A percentile compares a stretch with the other conserved stretches of the same genome.
Evolutionary conservation across 2,888 invertebrate species (phyloP).

Genomic region (Andrena trimmerana): DNA sequence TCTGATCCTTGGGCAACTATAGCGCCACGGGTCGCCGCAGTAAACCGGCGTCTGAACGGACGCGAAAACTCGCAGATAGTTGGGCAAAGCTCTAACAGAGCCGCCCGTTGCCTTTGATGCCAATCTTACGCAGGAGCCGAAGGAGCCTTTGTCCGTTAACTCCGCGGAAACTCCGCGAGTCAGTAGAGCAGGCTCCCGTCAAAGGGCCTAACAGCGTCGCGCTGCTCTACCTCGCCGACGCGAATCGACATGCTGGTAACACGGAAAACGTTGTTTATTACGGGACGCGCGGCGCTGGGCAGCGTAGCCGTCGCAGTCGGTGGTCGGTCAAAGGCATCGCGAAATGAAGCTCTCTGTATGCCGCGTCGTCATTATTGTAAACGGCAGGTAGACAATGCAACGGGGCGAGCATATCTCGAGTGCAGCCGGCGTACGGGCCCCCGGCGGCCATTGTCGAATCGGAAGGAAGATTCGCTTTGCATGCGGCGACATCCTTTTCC

Average conservation of each 20-base stretch:
- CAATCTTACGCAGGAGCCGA: neutral
- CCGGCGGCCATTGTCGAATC: slow-evolving; percentile 70
- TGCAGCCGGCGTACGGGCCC: slow-evolving; percentile 65
- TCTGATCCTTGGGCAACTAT: no score
- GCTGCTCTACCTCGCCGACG: neutral
- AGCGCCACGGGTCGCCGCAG: no score
- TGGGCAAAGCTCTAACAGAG: neutral
- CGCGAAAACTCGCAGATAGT: no score
- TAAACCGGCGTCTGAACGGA: no score
- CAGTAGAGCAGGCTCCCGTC: neutral
- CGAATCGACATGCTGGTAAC: slow-evolving; percentile 28
- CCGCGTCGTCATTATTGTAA: slow-evolving; percentile 75
- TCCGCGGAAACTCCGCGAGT: neutral
- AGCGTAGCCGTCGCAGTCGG: slow-evolving; percentile 49
- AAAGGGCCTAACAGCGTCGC: neutral
- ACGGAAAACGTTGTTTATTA: slow-evolving; percentile 41
- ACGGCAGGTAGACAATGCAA: slow-evolving; percentile 74
- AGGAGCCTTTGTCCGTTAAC: neutral
- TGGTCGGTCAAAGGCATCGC: slow-evolving; percentile 74
- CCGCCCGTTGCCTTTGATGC: neutral
- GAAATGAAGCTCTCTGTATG: slow-evolving; percentile 77
- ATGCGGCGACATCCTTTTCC: slow-evolving; percentile 75
- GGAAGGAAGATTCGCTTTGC: slow-evolving; percentile 76
- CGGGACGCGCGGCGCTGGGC: slow-evolving; percentile 19
- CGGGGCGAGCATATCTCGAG: slow-evolving; percentile 65